These are phyloP conservation scores for Drosophila nigromelanica DNA, from an alignment of 1,140 invertebrate genomes.

Conservation along the genomic window DNA sequence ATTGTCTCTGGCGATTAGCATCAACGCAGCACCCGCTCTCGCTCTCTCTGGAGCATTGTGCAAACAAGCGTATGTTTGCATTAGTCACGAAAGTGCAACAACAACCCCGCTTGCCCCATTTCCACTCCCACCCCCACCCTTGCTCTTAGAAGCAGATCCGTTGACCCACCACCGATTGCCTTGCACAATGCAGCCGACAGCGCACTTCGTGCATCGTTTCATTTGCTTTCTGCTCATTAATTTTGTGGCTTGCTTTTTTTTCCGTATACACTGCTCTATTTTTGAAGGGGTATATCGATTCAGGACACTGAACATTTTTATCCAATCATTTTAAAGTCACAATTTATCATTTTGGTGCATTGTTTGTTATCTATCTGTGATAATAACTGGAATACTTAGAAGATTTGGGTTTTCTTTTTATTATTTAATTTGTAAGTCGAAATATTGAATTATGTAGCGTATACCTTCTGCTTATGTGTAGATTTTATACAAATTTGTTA, in stretches of 20 bases:
- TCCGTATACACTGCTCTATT: constrained; percentile 34
- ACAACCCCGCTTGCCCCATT: constrained; percentile 5
- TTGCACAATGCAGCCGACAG: constrained; percentile 42
- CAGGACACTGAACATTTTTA: too few relatives aligned
- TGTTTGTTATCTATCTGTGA: too few relatives aligned
- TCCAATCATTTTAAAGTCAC: too few relatives aligned
- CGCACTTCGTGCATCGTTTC: constrained; percentile 68
- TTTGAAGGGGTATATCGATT: constrained; percentile 15
- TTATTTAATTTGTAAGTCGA: too few relatives aligned
- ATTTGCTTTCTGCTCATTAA: constrained; percentile 77
- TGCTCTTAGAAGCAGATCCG: constrained; percentile 24
- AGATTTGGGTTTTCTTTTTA: too few relatives aligned
- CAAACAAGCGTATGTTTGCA: constrained; percentile 80
- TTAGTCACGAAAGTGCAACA: constrained; percentile 62
- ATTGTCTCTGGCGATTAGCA: constrained; percentile 80
- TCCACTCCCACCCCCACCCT: not conserved
- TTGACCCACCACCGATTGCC: constrained; percentile 29
- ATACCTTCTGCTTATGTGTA: too few relatives aligned
- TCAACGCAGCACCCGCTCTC: constrained; percentile 28
- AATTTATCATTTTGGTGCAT: too few relatives aligned
- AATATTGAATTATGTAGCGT: too few relatives aligned
- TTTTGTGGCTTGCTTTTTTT: constrained; percentile 60
- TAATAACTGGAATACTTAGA: too few relatives aligned
- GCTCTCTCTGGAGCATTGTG: constrained; percentile 44
- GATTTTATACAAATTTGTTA: too few relatives aligned